Percentiles rank a stretch among this genome's conserved stretches.
These are phyloP conservation scores for Trachurus trachurus DNA, from an alignment of 2,797 vertebrate genomes.

Conservation along the genomic window DNA sequence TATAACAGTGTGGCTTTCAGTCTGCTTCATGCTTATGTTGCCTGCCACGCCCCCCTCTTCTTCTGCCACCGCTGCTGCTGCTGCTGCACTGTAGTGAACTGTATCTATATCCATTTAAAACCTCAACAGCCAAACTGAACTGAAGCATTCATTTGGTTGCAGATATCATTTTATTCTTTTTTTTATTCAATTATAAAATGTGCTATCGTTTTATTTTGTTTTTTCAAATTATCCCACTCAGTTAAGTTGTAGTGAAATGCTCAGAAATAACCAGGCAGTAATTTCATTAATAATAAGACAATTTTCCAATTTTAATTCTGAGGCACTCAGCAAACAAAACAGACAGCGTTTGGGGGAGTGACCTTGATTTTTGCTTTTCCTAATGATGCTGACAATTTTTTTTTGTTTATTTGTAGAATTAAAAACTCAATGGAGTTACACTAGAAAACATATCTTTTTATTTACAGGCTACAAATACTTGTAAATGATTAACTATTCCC, in stretches of 20 bases:
- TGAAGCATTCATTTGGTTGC: background rate
- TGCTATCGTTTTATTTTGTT: background rate
- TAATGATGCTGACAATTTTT: background rate
- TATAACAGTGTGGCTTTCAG: constrained; percentile 45
- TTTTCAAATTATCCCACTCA: background rate
- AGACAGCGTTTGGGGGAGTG: background rate
- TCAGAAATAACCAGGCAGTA: background rate
- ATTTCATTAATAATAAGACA: constrained; percentile 5
- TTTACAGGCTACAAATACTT: background rate
- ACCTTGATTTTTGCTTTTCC: constrained; percentile 10
- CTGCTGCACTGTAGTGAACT: constrained; percentile 16
- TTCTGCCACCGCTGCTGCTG: background rate
- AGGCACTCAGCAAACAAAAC: background rate
- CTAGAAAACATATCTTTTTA: background rate
- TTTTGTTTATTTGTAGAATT: background rate
- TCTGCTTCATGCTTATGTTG: constrained; percentile 54
- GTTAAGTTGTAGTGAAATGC: background rate
- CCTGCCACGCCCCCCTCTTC: constrained; percentile 52
- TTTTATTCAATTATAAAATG: background rate
- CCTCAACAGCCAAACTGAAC: background rate
- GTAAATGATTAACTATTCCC: constrained; percentile 2
- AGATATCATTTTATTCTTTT: background rate
- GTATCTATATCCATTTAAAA: background rate
- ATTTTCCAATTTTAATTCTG: background rate
- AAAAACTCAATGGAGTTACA: constrained; percentile 5